Conservation (phyloP, 2,888 invertebrate genomes). For the Gortyna flavago region DNA sequence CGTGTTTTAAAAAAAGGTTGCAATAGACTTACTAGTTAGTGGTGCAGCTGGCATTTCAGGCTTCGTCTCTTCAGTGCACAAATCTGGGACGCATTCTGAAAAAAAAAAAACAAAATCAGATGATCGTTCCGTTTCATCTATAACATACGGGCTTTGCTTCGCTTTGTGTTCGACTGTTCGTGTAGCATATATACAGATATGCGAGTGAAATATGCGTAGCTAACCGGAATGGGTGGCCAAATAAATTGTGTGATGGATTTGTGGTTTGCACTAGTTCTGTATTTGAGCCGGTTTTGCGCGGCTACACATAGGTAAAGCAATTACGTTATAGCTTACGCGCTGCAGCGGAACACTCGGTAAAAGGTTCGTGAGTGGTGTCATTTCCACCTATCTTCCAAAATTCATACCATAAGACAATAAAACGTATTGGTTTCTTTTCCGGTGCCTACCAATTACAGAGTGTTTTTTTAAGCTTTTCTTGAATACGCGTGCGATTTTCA, state of each 20-base stretch:
- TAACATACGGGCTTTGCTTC: neutral
- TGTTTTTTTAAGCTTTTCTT: neutral
- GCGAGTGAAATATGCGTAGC: neutral
- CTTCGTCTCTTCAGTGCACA: constrained; percentile 78
- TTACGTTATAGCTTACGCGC: neutral
- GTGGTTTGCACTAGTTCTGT: constrained; percentile 17
- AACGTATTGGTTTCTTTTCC: neutral
- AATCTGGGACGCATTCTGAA: constrained; percentile 81
- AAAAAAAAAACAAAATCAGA: constrained; percentile 50
- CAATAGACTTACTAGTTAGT: constrained; percentile 79
- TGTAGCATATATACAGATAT: neutral
- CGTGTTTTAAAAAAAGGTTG: constrained; percentile 3
- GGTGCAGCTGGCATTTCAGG: constrained; percentile 74
- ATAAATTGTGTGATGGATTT: constrained; percentile 17
- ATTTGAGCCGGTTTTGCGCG: constrained; percentile 1
- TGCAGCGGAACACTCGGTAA: neutral
- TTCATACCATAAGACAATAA: neutral
- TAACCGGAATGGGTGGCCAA: neutral
- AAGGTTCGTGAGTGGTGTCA: neutral
- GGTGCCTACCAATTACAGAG: neutral
- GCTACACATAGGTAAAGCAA: neutral
- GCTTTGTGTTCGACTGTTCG: neutral
- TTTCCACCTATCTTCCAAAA: neutral
- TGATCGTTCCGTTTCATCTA: neutral
- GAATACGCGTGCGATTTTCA: too few species aligned